Conservation (phyloP, 2,797 vertebrate genomes). For the Gobionotothen gibberifrons region DNA sequence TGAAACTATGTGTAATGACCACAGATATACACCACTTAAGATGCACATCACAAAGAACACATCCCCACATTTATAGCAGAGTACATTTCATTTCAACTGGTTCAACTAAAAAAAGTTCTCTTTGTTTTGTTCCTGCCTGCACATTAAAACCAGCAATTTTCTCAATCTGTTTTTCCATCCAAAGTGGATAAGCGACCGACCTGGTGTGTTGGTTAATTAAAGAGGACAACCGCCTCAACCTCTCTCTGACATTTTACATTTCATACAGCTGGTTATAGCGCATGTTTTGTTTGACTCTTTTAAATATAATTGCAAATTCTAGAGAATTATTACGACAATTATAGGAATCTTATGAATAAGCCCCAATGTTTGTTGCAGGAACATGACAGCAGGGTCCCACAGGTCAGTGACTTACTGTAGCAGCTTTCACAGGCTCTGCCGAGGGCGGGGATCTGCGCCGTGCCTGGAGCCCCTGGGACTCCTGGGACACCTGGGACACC, state of each 20-base stretch:
- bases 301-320: not conserved
- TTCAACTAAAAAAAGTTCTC: not conserved
- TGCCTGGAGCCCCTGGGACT: constrained; percentile 49
- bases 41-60: not conserved
- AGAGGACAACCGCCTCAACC: not conserved
- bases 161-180: not conserved
- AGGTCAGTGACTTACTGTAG: constrained; percentile 91
- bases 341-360: not conserved
- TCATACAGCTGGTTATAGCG: not conserved
- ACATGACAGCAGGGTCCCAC: not conserved
- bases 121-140: not conserved
- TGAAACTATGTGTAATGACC: not conserved
- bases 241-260: constrained; percentile 6
- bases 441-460: constrained; percentile 83
- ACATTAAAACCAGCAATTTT: constrained; percentile 1
- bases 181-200: not conserved
- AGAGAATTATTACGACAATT: not conserved
- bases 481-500: not conserved
- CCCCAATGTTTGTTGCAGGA: not conserved
- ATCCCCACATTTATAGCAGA: not conserved
- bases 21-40: not conserved
- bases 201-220: not conserved
- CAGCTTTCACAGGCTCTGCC: constrained; percentile 98
- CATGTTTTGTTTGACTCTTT: not conserved
- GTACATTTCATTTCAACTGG: not conserved